Evolutionary conservation across 2,888 invertebrate genomes (phyloP).

Genomic region (Hirtodrosophila histrioides): DNA sequence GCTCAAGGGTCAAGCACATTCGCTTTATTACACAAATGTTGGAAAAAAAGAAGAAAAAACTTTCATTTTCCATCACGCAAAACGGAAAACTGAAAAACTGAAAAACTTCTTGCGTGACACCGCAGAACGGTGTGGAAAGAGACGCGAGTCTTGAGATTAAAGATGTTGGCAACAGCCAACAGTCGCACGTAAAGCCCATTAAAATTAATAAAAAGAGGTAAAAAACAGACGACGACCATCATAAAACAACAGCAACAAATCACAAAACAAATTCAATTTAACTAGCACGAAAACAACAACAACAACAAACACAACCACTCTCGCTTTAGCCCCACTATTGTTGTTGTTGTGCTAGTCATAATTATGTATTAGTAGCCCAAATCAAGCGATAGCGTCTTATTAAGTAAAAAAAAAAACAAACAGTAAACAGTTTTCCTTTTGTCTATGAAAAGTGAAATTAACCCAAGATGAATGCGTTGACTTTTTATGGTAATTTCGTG

Average conservation of each 20-base stretch:
- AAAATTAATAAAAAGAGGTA: slow-evolving; percentile 56
- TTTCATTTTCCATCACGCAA: slow-evolving; percentile 79
- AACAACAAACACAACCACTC: slow-evolving; percentile 33
- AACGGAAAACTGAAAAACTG: slow-evolving; percentile 48
- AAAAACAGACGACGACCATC: slow-evolving; percentile 21
- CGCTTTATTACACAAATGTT: slow-evolving; percentile 30
- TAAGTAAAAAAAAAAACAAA: slow-evolving; percentile 23
- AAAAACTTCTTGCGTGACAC: slow-evolving; percentile 73
- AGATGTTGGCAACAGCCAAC: slow-evolving; percentile 28
- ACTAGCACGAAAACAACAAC: slow-evolving; percentile 26
- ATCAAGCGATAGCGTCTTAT: slow-evolving; percentile 47
- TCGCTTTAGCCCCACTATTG: slow-evolving; percentile 42
- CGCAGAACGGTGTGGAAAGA: slow-evolving; percentile 50
- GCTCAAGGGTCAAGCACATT: slow-evolving; percentile 34
- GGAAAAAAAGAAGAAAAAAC: slow-evolving; percentile 50
- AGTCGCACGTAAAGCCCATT: slow-evolving; percentile 68
- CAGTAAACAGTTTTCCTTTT: slow-evolving; percentile 64
- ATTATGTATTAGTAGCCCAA: slow-evolving; percentile 58
- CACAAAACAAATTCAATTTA: slow-evolving; percentile 54
- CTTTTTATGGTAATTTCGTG: slow-evolving; percentile 40
- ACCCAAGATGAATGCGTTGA: slow-evolving; percentile 16
- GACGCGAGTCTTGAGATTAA: slow-evolving; percentile 25
- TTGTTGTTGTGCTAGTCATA: slow-evolving; percentile 43
- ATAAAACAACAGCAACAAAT: slow-evolving; percentile 51
- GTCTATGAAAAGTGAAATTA: slow-evolving; percentile 72